Base-by-base conservation (phyloP, 2,113 vertebrate species). In the Ciconia stormi region DNA sequence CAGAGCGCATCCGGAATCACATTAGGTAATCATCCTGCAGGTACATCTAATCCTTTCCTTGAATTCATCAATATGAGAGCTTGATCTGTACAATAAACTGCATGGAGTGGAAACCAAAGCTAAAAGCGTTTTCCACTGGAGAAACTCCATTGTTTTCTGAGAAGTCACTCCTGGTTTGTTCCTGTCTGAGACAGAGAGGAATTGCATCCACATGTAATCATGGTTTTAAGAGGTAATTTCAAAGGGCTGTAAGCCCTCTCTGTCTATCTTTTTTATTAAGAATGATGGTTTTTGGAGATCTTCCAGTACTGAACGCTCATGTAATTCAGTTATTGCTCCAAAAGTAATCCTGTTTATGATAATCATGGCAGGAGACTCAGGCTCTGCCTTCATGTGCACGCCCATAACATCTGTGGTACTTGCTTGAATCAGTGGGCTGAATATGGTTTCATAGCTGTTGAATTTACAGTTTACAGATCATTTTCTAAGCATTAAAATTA, bases 321-420 rank as follows among this genome's bases (percentile, higher is more conserved):
- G 87, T 97, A 94, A 96, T 93, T 96, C 87, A 83, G 82, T 97
- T 96, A 96, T 66, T 96, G 82, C 93, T 96, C 87, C 89, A 93
- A 76, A 96, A 93, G 87, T 95, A 97, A 96, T 95, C 82, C 82
- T 91, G 87, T 94, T 97, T 95, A 55, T 86, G 78, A 83, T 77
- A 93, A 93, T 93, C 87, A 80, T 77, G 82, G 87, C 67, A 93
- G 79, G 67, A 90, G 66, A 95, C 50, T 9, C 1, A 0, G 71
- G 38, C 55, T 92, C 78, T 95, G 94, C 73, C 95, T 95, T 82
- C 71, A 58, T 73, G 47, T 81, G 55, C 82, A 81, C 17, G 1
- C 82, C 63, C n/a, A 20, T 88, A 96, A 91, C 79, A 91, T 96
- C 87, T 94, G 89, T 66, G 71, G 82, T 80, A 86, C 87, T 95